phyloP scores from a whole-genome alignment of 2,888 invertebrate species.

The Hirtodrosophila histrioides region DNA sequence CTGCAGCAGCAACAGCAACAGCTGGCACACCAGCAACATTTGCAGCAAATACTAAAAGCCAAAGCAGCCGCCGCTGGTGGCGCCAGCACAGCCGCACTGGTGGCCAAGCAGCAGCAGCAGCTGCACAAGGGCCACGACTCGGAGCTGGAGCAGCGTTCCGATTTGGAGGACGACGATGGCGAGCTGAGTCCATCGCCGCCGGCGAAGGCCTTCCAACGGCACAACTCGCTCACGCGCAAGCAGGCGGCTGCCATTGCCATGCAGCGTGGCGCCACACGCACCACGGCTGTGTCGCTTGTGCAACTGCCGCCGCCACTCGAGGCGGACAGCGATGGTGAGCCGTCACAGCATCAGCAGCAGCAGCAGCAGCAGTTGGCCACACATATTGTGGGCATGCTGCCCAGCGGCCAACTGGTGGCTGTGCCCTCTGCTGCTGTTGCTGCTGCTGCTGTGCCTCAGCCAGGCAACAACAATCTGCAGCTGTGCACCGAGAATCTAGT shows the following conservation, averaged over 20 bases:
- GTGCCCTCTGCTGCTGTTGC: slow-evolving; percentile 73
- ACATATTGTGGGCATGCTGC: slow-evolving; percentile 74
- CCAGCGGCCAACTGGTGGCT: slow-evolving; percentile 75
- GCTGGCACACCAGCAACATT: slow-evolving; percentile 80
- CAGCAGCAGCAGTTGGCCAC: slow-evolving; percentile 72
- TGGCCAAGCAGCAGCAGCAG: slow-evolving; percentile 81
- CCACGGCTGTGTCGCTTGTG: slow-evolving; percentile 90
- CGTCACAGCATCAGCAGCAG: slow-evolving; percentile 65
- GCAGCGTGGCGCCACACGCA: slow-evolving; percentile 86
- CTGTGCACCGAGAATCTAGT: slow-evolving; percentile 86
- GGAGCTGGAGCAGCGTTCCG: slow-evolving; percentile 83
- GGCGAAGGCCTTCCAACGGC: slow-evolving; percentile 86
- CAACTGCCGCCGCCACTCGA: slow-evolving; percentile 92
- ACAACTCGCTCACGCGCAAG: slow-evolving; percentile 87
- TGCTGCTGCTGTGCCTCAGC: slow-evolving; percentile 52
- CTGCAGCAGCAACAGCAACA: slow-evolving; percentile 80
- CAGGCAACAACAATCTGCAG: slow-evolving; percentile 76
- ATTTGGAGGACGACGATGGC: slow-evolving; percentile 81
- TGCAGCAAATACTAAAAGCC: slow-evolving; percentile 82
- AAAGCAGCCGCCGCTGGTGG: slow-evolving; percentile 81
- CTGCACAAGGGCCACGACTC: slow-evolving; percentile 77
- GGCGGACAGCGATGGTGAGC: slow-evolving; percentile 88
- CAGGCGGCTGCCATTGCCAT: slow-evolving; percentile 87
- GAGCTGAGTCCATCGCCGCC: slow-evolving; percentile 85
- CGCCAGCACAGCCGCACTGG: slow-evolving; percentile 78